Conservation (phyloP, 2,797 vertebrate species). For the Neosalanx taihuensis region DNA sequence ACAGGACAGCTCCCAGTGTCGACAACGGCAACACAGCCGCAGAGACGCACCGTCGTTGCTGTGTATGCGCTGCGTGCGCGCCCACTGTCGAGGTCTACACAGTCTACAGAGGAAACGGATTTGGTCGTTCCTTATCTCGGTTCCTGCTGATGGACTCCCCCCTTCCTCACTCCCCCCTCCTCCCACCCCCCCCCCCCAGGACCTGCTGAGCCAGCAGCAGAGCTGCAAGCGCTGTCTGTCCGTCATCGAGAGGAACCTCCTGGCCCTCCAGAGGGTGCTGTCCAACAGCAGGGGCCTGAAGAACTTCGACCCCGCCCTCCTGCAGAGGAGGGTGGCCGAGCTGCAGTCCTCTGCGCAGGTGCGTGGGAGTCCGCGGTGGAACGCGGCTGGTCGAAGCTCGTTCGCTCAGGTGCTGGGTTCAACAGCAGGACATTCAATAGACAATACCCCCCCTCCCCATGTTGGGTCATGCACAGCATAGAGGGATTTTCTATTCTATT, state of each 20-base stretch:
- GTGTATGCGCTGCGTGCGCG: too few relatives aligned
- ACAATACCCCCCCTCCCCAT: too few relatives aligned
- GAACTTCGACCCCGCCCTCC: conserved; percentile 81
- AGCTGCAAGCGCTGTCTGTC: conserved; percentile 87
- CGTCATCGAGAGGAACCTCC: conserved; percentile 86
- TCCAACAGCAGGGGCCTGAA: conserved; percentile 76
- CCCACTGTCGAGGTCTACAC: too few relatives aligned
- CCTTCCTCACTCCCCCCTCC: too few relatives aligned
- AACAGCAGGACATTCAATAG: too few relatives aligned
- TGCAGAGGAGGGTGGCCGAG: conserved; percentile 86
- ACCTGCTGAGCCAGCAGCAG: conserved; percentile 88
- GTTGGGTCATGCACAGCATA: too few relatives aligned
- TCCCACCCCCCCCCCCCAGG: conserved; percentile 64
- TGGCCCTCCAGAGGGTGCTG: conserved; percentile 79
- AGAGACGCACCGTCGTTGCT: too few relatives aligned
- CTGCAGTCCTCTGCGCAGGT: conserved; percentile 89
- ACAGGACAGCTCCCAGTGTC: neutral
- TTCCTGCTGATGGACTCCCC: neutral
- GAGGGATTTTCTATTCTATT: conserved; percentile 3
- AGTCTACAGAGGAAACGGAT: too few relatives aligned
- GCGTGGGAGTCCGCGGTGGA: conserved; percentile 12
- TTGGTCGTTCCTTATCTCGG: neutral
- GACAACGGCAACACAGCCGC: too few relatives aligned
- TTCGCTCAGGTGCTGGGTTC: neutral
- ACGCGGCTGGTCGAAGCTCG: too few relatives aligned